Evolutionary conservation across 2,113 vertebrate genomes (phyloP), one percentile per base, ranked within the genome.

Genomic region (Polypterus bichir): DNA sequence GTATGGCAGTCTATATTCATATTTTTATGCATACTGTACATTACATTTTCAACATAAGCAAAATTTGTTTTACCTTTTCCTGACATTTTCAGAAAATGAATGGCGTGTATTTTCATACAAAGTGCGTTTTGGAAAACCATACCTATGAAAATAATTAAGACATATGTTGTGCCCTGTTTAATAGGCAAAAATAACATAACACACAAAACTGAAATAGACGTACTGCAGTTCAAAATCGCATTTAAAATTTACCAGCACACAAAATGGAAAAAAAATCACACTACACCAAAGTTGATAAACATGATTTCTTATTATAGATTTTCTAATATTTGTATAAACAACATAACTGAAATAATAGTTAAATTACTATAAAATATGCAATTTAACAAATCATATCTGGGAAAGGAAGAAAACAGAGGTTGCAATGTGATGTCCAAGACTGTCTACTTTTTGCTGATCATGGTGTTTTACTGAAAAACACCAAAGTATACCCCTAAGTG

Each of bases 61-160:
- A 44, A 48, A 7, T 52, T 4, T 44, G 54, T 9, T 8, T 71
- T 69, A 81, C 79, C 77, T 79, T 72, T 60, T 77, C 61, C 44
- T 64, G 64, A 53, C 63, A 45, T 54, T 62, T 11, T 68, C 69
- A 53, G 61, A 44, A 7, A 45, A 9, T 45, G 48, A 27, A n/a
- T 64, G 60, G 10, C 72, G 61, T 3, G 63, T 56, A 44, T 59
- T 8, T 5, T 59, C 52, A 60, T 56, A 11, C 55, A 59, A 54
- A 1, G 57, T 53, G 47, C 48, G 60, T 56, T 73, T 69, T 10
- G 67, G 59, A 49, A 57, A 59, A 59, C 56, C 64, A 54, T 73
- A 74, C 69, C 77, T 78, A 68, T 52, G 63, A 51, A 65, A 11
- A 60, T 62, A 10, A 69, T 54, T 69, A 47, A 71, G 46, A 69